Base-by-base conservation (phyloP, 1,140 invertebrate genomes). In the Trypoxylus dichotomus region DNA sequence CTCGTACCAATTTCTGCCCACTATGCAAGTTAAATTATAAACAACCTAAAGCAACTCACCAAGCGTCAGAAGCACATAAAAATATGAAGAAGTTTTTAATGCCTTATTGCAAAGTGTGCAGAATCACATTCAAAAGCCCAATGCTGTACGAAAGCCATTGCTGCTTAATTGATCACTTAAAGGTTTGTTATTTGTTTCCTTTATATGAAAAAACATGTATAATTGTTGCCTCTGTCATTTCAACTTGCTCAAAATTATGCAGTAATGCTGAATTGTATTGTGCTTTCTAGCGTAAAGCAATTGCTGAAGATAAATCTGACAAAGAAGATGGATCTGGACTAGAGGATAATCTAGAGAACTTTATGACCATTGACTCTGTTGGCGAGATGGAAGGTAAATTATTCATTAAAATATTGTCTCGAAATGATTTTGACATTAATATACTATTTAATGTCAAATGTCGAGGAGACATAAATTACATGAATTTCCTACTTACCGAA, bases 131-230 rank as follows among this genome's bases (percentile, higher is more conserved):
- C 85, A 92, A 93, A 76, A 93, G 93, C 77, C 93, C 93, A 8
- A 95, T 94, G 93, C 87, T 92, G 2, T 95, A 93, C 84, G 93
- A 95, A 83, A 93, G 92, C 78, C 94, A 95, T 85, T 90, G 93
- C 54, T 94, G 93, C 83, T 92, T 92, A 0, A 85, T 94, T 76
- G 92, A 93, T 80, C 94, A 95, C 82, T 91, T 95, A 15, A 93
- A 93, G 89, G 93, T 94, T 87, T 84, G 77, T 71, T 37, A 8
- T 58, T 15, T 74, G 43, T 75, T 75, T 43, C 27, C 10, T 77
- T 32, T 58, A 21, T 71, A 41, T 74, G 29, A 11, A 37, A 41
- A 37, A 0, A 37, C 10, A 37, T 8, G 10, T 37, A 8, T 37
- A 37, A 37, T 37, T 8, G 3, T 0, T 8, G 32, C n/a, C n/a